phyloP scores from a whole-genome alignment of 1,140 invertebrate species.

The Leptinotarsa texana region DNA sequence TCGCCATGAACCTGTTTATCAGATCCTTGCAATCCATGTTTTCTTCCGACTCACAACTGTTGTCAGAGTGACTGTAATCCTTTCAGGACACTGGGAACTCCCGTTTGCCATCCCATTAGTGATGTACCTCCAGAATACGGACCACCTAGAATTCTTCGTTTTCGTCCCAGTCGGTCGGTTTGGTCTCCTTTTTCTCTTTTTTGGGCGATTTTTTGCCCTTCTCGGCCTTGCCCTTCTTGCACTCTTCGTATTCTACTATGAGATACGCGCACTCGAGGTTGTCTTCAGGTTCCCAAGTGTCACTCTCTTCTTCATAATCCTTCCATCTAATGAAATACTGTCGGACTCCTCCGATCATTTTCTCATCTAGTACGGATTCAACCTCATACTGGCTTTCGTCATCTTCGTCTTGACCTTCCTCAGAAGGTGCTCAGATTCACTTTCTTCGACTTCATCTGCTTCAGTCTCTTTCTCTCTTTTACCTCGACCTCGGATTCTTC shows the following conservation, averaged over 20 bases:
- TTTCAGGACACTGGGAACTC: constrained; percentile 83
- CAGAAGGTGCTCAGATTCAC: too few species aligned
- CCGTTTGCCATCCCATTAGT: constrained; percentile 68
- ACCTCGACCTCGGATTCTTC: constrained; percentile 13
- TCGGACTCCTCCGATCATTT: constrained; percentile 40
- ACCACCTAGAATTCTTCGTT: constrained; percentile 76
- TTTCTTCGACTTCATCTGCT: too few species aligned
- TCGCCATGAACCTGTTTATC: constrained; percentile 69
- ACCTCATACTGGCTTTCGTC: too few species aligned
- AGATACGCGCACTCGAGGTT: constrained; percentile 71
- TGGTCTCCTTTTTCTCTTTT: constrained; percentile 37
- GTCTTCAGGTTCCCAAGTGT: constrained; percentile 81
- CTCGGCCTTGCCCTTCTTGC: constrained; percentile 35
- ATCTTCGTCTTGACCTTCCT: too few species aligned
- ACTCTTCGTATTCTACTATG: constrained; percentile 66
- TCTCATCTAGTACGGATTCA: too few species aligned
- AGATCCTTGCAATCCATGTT: constrained; percentile 71
- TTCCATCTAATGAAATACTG: constrained; percentile 71
- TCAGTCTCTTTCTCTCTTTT: constrained; percentile 16
- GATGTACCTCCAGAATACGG: constrained; percentile 73
- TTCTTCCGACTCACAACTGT: constrained; percentile 76
- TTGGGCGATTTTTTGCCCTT: constrained; percentile 37
- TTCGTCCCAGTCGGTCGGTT: constrained; percentile 57
- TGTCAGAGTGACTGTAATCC: constrained; percentile 66
- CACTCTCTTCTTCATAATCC: constrained; percentile 71